Evolutionary conservation across 2,888 invertebrate species (phyloP), one percentile per base, ranked within the genome.

Genomic region (Pyrochroa serraticornis): DNA sequence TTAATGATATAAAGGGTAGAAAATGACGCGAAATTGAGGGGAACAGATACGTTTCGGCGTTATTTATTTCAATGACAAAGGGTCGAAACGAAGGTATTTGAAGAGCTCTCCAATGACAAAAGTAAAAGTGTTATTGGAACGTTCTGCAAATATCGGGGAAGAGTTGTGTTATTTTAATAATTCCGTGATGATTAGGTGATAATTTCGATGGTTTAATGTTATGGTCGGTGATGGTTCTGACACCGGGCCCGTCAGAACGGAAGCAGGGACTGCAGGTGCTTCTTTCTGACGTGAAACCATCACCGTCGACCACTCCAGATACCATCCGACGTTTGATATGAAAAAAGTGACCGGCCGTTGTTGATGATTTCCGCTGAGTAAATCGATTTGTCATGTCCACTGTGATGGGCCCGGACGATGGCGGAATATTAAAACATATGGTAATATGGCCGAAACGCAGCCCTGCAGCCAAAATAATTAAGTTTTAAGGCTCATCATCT

Each of bases 1-100:
- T 68, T 65, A 70, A 68, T 71, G 62, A 63, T 49, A 69, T 71
- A 73, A 71, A 72, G 66, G 70, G 71, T 66, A 64, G 46, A 61
- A 71, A 72, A 72, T 70, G 71, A 72, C 71, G 71, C 66, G 71
- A 72, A 73, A 73, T 73, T 74, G 71, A 71, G 71, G 73, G 73
- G 73, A 71, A 73, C 67, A 65, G 69, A 71, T 70, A 70, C 22
- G 22, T 22, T 22, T 22, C 22, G 22, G 22, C 22, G 22, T 3
- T 5, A 22, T 22, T 22, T 22, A 22, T 22, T 22, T 22, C 22
- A 22, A 22, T 22, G 22, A 22, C 22, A 22, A 22, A 22, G 22
- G 22, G 22, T 22, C 22, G 22, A 22, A 22, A 22, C 22, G 22
- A 22, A 22, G 22, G 22, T 22, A 22, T 22, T 22, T 22, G 22